These are phyloP conservation scores for Norana najaformis DNA, from an alignment of 2,888 invertebrate genomes.

Conservation along the genomic window DNA sequence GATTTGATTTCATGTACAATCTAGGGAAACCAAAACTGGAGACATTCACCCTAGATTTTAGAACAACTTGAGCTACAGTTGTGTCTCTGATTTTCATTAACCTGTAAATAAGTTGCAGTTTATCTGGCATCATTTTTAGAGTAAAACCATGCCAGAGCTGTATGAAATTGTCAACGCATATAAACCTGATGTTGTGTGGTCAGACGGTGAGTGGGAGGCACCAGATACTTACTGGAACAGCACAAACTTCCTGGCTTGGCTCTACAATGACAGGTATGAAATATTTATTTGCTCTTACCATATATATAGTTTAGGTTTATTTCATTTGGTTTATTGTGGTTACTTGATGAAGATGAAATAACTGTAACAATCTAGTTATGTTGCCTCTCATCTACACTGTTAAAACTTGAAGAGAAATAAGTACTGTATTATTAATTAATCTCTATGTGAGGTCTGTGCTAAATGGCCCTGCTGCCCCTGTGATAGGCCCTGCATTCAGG, in stretches of 20 bases:
- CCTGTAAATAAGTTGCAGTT: background rate
- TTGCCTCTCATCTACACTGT: no score
- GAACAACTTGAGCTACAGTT: background rate
- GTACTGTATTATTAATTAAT: no score
- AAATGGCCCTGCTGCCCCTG: no score
- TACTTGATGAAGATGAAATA: background rate
- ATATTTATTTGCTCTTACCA: background rate
- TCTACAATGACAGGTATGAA: constrained; percentile 62
- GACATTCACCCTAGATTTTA: background rate
- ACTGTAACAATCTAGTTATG: no score
- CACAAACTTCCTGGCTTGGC: constrained; percentile 62
- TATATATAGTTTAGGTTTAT: background rate
- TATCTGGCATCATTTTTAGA: constrained; percentile 45
- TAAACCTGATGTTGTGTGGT: constrained; percentile 61
- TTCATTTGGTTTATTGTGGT: background rate
- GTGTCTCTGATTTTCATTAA: background rate
- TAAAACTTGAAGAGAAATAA: no score
- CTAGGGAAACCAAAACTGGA: no score
- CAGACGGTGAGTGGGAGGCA: constrained; percentile 80
- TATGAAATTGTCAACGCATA: constrained; percentile 67
- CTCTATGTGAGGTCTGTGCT: no score
- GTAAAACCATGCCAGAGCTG: constrained; percentile 69
- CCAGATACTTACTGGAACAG: constrained; percentile 61
- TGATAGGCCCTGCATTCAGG: no score
- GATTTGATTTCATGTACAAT: background rate